Base-by-base conservation (phyloP, 2,113 vertebrate species). In the Amphiprion ocellaris region DNA sequence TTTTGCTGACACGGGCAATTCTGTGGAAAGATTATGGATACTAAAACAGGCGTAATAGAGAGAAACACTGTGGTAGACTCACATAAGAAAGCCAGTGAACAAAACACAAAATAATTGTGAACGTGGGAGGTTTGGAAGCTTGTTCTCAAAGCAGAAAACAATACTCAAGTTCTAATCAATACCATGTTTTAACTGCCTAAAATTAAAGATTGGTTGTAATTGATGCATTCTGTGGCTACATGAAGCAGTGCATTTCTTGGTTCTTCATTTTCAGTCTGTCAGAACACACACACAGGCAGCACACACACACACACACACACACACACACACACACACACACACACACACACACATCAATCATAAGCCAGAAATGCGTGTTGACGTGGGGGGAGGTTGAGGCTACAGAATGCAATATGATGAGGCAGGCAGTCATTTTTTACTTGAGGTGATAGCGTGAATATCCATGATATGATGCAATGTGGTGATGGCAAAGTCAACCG, bases 1-100 rank as follows among this genome's bases (percentile, higher is more conserved):
- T 83, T 71, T 19, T 23, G 90, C 90, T 89, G 85, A 89, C 16
- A n/a, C 69, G 49, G 77, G 59, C 30, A 74, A 74, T 58, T 82
- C 41, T 54, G 15, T 21, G 68, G 69, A 62, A 54, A 84, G 73
- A 83, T 80, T 83, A 76, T 78, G 66, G 74, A 70, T 61, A 63
- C 46, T 44, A 47, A 87, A 53, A 28, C 39, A 49, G 67, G 44
- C 41, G 10, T 56, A 75, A 65, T 9, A 15, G 24, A 70, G 63
- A 54, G 52, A 12, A 28, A 59, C 2, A 28, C 10, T 59, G 63
- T 33, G 28, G 52, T 54, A 6, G 74, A 64, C 3, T 62, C 39
- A 21, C 5, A 58, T 3, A 8, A 53, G 17, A 64, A 67, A 74
- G 4, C 8, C 11, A 46, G 33, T 19, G 47, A 74, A 64, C 66